Evolutionary conservation across 1,140 invertebrate species (phyloP), one percentile per base, ranked within the genome.

Genomic region (Diabrotica virgifera): DNA sequence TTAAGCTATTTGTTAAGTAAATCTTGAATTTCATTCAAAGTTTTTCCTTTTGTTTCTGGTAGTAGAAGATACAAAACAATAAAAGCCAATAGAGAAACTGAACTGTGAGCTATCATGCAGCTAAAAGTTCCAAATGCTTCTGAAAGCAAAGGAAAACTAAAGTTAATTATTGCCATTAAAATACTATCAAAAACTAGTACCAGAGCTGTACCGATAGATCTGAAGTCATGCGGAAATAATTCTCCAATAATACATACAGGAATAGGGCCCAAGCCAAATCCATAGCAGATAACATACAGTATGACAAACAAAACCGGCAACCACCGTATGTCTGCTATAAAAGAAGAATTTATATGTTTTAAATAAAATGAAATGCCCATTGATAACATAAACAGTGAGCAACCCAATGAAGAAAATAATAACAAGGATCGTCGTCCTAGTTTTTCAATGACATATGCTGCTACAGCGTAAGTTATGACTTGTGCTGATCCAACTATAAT

Each of bases 41-140:
- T 36, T 57, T 57, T 57, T 7, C 55, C 55, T 36, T 57, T 57
- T 11, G 55, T 57, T 57, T 57, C 55, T 13, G 55, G 55, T 57
- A 57, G 9, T 9, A 12, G 5, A 4, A 36, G 24, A 36, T 57
- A 57, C 5, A 57, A 13, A 24, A 9, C 7, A 10, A 57, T 36
- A 36, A 36, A 57, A 10, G 13, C 55, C 36, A 57, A 57, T 35
- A 57, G 6, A 36, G n/a, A 13, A 13, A 9, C 8, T 8, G 12
- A 3, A 54, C 52, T 54, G 52, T 9, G 12, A n/a, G 12, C 8
- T 8, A 12, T 11, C 7, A 54, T n/a, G 12, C 52, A 54, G 7
- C 24, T 11, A 12, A 11, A 12, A n/a, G 52, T 35, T 35, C 52
- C 52, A 13, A 54, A 11, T 10, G 9, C 8, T 36, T 11, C 14